Evolutionary conservation across 1,140 invertebrate species (phyloP), one percentile per base, ranked within the genome.

Genomic region (Drosophila aff.): DNA sequence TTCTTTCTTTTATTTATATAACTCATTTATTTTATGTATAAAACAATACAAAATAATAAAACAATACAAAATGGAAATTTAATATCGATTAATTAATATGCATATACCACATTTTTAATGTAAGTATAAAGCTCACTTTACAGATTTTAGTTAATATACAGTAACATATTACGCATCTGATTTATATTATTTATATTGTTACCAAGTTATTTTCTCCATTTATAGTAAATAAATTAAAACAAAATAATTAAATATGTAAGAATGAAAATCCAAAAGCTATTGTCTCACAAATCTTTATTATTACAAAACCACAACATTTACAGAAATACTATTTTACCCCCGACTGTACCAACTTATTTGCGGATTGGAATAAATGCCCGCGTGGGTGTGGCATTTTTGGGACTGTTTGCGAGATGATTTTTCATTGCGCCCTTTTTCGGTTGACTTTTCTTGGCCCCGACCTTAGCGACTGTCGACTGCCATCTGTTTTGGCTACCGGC

Each of bases 381-480:
- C 53, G 26, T 66, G 62, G 62, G 46, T 60, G 65, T 61, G 36
- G 59, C 33, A n/a, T 65, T 74, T 83, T 73, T 43, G 81, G 81
- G 85, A 89, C 85, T 90, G 75, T 90, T 89, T 90, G 65, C 68
- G 50, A 89, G 82, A 89, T 84, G 84, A 89, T 89, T 89, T 89
- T 89, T 89, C 84, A 89, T 13, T 33, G 50, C 50, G 28, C 85
- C 84, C 80, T 89, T 82, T 82, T 57, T 57, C 10, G 53, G 36
- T 15, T 72, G 59, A 69, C 67, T 60, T 72, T 73, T 50, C 53
- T 57, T 58, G 50, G 41, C 57, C 18, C 21, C 21, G 0, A 52
- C 50, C 28, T 52, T 52, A 23, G 53, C 53, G 53, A 38, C 21
- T 26, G 53, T 38, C 53, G 36, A 31, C 13, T 41, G 82, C 68